Evolutionary conservation across 1,140 invertebrate species (phyloP).

Genomic region (Drosophila pallidifrons): DNA sequence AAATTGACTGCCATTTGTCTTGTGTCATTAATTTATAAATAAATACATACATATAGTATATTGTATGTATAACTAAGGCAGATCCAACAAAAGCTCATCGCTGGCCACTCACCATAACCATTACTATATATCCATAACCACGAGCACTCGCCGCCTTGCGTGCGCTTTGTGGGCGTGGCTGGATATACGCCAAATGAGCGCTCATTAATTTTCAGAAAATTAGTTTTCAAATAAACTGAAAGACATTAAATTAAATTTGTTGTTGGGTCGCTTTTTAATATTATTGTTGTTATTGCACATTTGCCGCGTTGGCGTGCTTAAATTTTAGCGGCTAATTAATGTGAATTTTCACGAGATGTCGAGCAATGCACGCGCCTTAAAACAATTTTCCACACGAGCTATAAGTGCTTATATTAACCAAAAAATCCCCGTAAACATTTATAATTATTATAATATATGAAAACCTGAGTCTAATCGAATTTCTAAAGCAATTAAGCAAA

Average conservation of each 20-base stretch:
- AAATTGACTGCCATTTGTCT: conserved; percentile 77
- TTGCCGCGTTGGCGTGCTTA: conserved; percentile 56
- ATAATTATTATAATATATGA: conserved; percentile 25
- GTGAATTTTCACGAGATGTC: conserved; percentile 58
- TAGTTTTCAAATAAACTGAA: conserved; percentile 66
- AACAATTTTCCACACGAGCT: conserved; percentile 59
- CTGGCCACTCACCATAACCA: conserved; percentile 26
- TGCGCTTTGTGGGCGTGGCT: conserved; percentile 70
- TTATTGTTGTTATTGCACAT: conserved; percentile 6
- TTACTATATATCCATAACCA: neutral
- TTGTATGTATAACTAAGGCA: conserved; percentile 59
- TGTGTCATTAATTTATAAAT: conserved; percentile 79
- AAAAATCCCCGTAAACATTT: conserved; percentile 13
- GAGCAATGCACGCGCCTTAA: conserved; percentile 45
- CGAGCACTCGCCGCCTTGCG: conserved; percentile 48
- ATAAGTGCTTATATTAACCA: conserved; percentile 44
- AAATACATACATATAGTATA: conserved; percentile 8
- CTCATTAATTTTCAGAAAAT: conserved; percentile 81
- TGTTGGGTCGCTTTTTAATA: conserved; percentile 10
- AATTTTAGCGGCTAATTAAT: conserved; percentile 70
- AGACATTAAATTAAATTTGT: conserved; percentile 74
- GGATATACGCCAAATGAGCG: conserved; percentile 68
- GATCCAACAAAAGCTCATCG: conserved; percentile 50
- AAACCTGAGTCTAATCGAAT: conserved; percentile 17
- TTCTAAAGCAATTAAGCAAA: neutral